Conservation (phyloP, 2,113 vertebrate species). For the Prietella phreatophila region DNA sequence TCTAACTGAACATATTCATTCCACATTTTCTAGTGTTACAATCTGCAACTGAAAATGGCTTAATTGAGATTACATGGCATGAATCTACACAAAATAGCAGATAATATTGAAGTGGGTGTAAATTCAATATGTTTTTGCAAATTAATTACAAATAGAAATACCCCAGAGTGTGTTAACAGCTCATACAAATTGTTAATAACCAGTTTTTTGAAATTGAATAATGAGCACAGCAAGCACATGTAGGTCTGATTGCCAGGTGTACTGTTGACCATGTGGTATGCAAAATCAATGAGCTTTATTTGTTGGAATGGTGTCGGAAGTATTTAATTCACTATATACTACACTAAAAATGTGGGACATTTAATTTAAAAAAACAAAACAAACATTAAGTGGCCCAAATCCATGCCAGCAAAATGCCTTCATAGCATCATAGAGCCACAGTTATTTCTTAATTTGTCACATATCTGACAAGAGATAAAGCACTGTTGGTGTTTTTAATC, state of each 20-base stretch:
- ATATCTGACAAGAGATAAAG: neutral
- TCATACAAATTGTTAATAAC: neutral
- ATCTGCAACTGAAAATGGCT: neutral
- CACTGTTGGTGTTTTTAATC: neutral
- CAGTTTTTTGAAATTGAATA: neutral
- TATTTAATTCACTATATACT: neutral
- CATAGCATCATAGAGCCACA: neutral
- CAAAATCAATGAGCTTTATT: neutral
- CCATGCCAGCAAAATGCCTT: neutral
- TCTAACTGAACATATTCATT: neutral
- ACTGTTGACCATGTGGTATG: neutral
- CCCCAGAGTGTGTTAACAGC: neutral
- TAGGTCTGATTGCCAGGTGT: neutral
- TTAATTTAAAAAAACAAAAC: neutral
- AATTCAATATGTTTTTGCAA: neutral
- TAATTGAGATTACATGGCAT: neutral
- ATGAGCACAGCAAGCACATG: neutral
- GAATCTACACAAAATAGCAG: neutral
- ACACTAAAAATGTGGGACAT: neutral
- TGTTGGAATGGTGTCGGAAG: neutral
- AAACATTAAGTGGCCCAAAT: neutral
- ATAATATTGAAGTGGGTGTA: neutral
- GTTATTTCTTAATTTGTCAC: neutral
- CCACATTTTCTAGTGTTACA: neutral
- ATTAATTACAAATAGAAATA: neutral